These are phyloP conservation scores for Poeciliopsis turrubarensis DNA, from an alignment of 2,113 vertebrate genomes.

Conservation along the genomic window DNA sequence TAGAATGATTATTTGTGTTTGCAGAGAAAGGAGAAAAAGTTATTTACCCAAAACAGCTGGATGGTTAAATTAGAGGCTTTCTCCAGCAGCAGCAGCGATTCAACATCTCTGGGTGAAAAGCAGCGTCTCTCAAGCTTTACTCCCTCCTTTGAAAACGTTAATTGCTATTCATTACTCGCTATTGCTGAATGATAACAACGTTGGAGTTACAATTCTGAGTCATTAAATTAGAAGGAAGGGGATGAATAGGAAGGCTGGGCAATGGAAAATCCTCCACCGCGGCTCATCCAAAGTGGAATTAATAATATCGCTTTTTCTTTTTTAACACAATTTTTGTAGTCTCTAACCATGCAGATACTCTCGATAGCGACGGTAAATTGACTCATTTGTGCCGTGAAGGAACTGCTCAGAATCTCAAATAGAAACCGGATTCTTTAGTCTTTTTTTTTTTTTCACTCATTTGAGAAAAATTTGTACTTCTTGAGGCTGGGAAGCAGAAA, in stretches of 20 bases:
- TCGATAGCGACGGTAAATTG: not conserved
- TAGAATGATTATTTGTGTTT: slow-evolving; percentile 64
- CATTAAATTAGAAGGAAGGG: slow-evolving; percentile 71
- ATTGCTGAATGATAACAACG: slow-evolving; percentile 75
- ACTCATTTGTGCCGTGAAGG: not conserved
- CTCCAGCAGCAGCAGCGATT: slow-evolving; percentile 47
- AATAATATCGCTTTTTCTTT: not conserved
- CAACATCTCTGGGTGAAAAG: slow-evolving; percentile 72
- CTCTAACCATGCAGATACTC: slow-evolving; percentile 4
- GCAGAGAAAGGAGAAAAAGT: slow-evolving; percentile 48
- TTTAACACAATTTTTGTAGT: not conserved
- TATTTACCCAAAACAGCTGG: slow-evolving; percentile 76
- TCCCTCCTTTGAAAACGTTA: slow-evolving; percentile 67
- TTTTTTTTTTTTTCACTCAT: not conserved
- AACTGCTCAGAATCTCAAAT: not conserved
- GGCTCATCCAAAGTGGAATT: slow-evolving; percentile 16
- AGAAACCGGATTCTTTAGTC: not conserved
- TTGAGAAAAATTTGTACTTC: not conserved
- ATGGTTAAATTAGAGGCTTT: slow-evolving; percentile 62
- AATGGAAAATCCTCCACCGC: slow-evolving; percentile 30
- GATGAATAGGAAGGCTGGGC: slow-evolving; percentile 55
- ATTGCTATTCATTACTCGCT: slow-evolving; percentile 76
- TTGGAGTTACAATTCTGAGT: slow-evolving; percentile 75
- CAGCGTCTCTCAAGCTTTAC: slow-evolving; percentile 64
- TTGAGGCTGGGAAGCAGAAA: not conserved